Evolutionary conservation across 2,797 vertebrate genomes (phyloP), one percentile per base, ranked within the genome.

Genomic region (Periophthalmus magnuspinnatus): DNA sequence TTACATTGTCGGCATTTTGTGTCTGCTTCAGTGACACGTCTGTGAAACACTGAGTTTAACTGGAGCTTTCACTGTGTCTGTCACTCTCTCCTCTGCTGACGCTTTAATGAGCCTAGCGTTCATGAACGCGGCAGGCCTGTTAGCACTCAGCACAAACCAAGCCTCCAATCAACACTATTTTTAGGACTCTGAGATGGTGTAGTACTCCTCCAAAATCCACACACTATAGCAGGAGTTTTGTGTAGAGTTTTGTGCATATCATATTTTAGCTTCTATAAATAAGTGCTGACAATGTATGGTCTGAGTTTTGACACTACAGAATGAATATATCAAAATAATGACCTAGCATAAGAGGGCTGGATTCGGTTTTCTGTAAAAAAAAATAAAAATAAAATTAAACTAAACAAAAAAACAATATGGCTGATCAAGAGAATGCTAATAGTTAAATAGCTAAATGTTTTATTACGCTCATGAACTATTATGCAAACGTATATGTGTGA

Each of bases 61-160:
- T 34, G n/a, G 64, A 13, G 52, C 45, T 61, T 72, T 50, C 60
- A 67, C 47, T 64, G 33, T 32, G 48, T 34, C 58, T 33, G 19
- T 17, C 59, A 6, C 32, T 65, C 68, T 22, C 54, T 52, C 63
- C 68, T 59, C 61, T 60, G 21, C 48, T 68, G 63, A 60, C 62
- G 66, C 58, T 69, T 70, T 60, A 73, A 70, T 74, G 48, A 76
- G 54, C 16, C 11, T 14, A 19, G 17, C 52, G 60, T 32, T 50
- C 56, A 70, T 65, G 45, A 58, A 78, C 41, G 75, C 66, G 36
- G 54, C 38, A n/a, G 72, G 41, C 60, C 59, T 33, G 17, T 61
- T 72, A 19, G 28, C 47, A 21, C 55, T 67, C 66, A 47, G 63
- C 38, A 52, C 47, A 70, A 66, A 71, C 61, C 0, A 66, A 63